Evolutionary conservation across 1,140 invertebrate species (phyloP).

Genomic region (Listronotus oregonensis): DNA sequence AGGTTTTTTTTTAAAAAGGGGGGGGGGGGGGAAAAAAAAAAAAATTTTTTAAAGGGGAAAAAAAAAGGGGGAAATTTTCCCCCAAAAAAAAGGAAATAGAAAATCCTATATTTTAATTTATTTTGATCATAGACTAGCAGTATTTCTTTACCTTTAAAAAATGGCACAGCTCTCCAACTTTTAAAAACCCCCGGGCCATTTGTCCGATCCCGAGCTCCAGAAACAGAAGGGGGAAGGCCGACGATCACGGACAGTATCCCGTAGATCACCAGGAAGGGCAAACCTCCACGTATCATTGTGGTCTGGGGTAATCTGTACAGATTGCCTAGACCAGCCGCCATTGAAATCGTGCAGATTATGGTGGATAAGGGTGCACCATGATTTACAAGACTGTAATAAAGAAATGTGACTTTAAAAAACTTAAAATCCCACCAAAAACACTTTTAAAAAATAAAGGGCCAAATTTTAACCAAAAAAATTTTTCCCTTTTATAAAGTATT

Average conservation of each 20-base stretch:
- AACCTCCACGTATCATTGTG: constrained; percentile 59
- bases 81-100: too few species aligned
- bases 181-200: constrained; percentile 75
- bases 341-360: constrained; percentile 59
- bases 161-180: constrained; percentile 78
- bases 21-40: too few species aligned
- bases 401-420: constrained; percentile 25
- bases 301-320: constrained; percentile 61
- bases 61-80: too few species aligned
- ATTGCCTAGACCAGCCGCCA: constrained; percentile 60
- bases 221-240: constrained; percentile 75
- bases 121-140: too few species aligned
- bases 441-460: too few species aligned
- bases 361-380: constrained; percentile 51
- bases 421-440: too few species aligned
- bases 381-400: constrained; percentile 52
- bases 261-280: constrained; percentile 72
- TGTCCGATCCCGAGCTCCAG: constrained; percentile 80
- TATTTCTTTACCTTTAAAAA: constrained; percentile 74
- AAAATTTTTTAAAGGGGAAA: too few species aligned
- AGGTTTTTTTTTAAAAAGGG: too few species aligned
- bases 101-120: too few species aligned
- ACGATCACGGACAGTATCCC: constrained; percentile 65
- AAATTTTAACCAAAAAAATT: too few species aligned
- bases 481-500: too few species aligned